phyloP scores from a whole-genome alignment of 53 echinoderm and acorn worm genomes.

The Patiria pectinifera region DNA sequence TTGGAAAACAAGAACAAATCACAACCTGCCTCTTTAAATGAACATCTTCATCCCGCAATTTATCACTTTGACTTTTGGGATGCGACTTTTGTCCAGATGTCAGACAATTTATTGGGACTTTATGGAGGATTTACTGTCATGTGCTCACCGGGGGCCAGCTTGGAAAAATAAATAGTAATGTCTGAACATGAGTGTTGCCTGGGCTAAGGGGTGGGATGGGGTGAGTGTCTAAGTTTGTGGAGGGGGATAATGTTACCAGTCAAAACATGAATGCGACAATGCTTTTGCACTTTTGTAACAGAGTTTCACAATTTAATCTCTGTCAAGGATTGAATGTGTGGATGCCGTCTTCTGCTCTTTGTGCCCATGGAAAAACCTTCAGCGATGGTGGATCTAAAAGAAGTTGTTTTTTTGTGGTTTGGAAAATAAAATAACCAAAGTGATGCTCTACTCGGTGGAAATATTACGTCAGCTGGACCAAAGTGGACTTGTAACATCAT shows the following conservation, averaged over 20 bases:
- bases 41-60: slow-evolving; percentile 31
- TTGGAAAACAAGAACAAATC: neutral
- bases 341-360: neutral
- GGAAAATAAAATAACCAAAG: too few species aligned
- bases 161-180: slow-evolving; percentile 35
- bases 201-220: neutral
- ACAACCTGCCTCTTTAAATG: neutral
- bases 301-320: neutral
- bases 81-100: slow-evolving; percentile 3
- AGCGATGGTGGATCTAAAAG: too few species aligned
- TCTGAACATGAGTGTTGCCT: neutral
- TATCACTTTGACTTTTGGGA: slow-evolving; percentile 17
- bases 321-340: too few species aligned
- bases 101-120: slow-evolving; percentile 24
- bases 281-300: neutral
- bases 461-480: neutral
- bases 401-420: too few species aligned
- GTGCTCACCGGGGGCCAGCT: neutral
- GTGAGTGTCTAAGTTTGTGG: neutral
- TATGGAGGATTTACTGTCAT: slow-evolving; percentile 34
- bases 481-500: neutral
- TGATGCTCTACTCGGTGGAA: neutral
- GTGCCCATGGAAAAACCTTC: too few species aligned
- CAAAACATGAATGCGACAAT: neutral
- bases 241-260: neutral